A percentile compares a stretch with the other conserved stretches of the same genome.
Evolutionary conservation across 2,113 vertebrate genomes (phyloP).

Genomic region (Accipiter virgatus): DNA sequence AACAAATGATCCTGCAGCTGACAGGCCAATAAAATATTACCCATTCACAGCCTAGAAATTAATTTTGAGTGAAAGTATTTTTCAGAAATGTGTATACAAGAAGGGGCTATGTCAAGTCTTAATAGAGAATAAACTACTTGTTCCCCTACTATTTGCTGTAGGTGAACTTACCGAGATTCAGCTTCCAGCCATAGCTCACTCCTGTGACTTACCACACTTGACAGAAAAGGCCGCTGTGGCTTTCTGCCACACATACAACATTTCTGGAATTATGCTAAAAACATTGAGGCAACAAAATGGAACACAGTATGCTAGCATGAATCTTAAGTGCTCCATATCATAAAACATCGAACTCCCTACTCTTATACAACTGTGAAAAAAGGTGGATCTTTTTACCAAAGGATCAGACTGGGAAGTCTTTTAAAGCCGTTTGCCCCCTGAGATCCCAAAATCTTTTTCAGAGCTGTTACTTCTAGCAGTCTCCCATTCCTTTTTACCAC

Average conservation of each 20-base stretch:
- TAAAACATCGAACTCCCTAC: not conserved
- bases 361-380: not conserved
- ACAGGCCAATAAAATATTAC: not conserved
- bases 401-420: not conserved
- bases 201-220: not conserved
- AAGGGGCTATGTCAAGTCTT: not conserved
- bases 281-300: not conserved
- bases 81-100: not conserved
- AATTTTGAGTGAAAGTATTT: not conserved
- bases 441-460: not conserved
- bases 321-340: not conserved
- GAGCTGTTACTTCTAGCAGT: not conserved
- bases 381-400: not conserved
- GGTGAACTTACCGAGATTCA: not conserved
- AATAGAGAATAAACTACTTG: not conserved
- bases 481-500: not conserved
- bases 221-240: not conserved
- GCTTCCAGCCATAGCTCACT: not conserved
- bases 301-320: not conserved
- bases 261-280: not conserved
- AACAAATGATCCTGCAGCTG: not conserved
- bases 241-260: not conserved
- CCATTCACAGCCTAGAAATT: not conserved
- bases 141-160: not conserved
- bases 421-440: not conserved